Conservation (phyloP, 2,797 vertebrate genomes). For the Threskiornis aethiopicus region DNA sequence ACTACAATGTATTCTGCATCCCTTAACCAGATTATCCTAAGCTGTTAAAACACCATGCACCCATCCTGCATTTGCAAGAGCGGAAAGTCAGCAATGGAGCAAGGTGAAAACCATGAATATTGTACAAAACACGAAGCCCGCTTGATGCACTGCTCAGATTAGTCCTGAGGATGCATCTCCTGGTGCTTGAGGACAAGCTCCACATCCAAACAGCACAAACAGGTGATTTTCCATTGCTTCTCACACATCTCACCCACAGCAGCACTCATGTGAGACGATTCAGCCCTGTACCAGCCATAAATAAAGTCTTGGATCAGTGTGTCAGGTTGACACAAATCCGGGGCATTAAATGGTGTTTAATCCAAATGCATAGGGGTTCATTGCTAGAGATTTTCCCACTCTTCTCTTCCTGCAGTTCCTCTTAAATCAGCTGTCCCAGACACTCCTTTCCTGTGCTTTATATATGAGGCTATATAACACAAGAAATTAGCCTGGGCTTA, state of each 20-base stretch:
- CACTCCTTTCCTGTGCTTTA: neutral
- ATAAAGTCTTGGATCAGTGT: neutral
- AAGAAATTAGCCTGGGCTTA: neutral
- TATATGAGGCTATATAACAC: neutral
- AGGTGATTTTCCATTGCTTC: neutral
- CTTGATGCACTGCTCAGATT: neutral
- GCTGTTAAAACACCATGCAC: neutral
- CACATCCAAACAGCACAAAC: neutral
- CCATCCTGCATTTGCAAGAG: neutral
- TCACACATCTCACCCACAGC: neutral
- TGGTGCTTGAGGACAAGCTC: neutral
- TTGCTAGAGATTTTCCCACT: neutral
- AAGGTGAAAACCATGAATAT: neutral
- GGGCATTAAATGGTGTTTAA: conserved; percentile 9
- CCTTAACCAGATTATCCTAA: neutral
- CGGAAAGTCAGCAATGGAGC: rapidly evolving
- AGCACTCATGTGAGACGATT: rapidly evolving
- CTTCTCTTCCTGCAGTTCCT: neutral
- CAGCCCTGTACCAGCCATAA: neutral
- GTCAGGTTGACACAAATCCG: neutral
- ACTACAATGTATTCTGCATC: neutral
- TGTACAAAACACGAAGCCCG: neutral
- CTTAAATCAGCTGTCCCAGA: neutral
- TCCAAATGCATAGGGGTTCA: neutral
- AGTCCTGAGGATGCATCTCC: neutral